Base-by-base conservation (phyloP, 2,113 vertebrate species). In the Artemisiospiza belli region DNA sequence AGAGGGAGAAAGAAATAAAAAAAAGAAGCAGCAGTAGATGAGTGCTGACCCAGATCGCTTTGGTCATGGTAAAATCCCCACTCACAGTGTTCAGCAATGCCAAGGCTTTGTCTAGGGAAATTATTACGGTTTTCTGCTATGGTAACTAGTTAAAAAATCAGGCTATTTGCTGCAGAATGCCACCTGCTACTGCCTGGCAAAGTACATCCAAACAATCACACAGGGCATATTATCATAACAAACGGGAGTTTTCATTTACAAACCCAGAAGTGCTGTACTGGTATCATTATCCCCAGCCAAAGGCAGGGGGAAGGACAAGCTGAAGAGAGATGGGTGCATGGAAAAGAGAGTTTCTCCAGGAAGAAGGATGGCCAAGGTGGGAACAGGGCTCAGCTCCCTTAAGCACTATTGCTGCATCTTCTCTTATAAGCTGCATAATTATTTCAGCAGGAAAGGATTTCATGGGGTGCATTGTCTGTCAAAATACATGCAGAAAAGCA, bases 141-240 rank as follows among this genome's bases (percentile, higher is more conserved):
- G 23, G 1, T 37, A 90, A 70, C 44, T 44, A 70, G 47, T 55
- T 90, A 72, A 88, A 96, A 85, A 93, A 59, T 46, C 43, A 61
- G 57, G 41, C 37, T 83, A 47, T 77, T 91, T 80, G 70, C 39
- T 88, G 72, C 51, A 70, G 80, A 85, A 63, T 55, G 17, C 54
- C 78, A 95, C 84, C 75, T 93, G 79, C 63, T 83, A 86, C 68
- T 83, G 68, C 59, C 76, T 89, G 73, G 80, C 68, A 90, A 93
- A 86, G 14, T 47, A 69, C 3, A 18, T 54, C 58, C 52, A 67
- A 89, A 68, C 47, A 70, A 73, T 82, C 89, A 88, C 39, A 74
- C 6, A 41, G 47, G 52, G 51, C 13, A 23, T 22, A 47, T 62
- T 62, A 77, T 21, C 37, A 27, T 33, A 55, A 73, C 0, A 12